Percentiles rank a stretch among this genome's conserved stretches.
phyloP scores from a whole-genome alignment of 2,113 vertebrate genomes.

The Uria lomvia region DNA sequence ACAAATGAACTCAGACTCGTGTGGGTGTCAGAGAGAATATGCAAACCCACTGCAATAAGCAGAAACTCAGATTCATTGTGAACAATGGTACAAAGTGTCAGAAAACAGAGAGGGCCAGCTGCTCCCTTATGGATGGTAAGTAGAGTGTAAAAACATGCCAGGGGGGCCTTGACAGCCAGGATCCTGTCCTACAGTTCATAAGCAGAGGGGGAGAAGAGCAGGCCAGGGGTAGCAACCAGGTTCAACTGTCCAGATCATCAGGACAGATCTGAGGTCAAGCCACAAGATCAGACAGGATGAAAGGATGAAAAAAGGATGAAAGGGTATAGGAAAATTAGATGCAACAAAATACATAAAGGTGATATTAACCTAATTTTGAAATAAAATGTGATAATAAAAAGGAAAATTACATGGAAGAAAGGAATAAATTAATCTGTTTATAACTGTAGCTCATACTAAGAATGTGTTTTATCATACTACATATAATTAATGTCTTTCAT shows the following conservation, averaged over 20 bases:
- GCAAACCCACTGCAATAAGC: background rate
- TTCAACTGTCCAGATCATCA: background rate
- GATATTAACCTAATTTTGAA: background rate
- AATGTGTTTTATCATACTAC: background rate
- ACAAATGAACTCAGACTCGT: background rate
- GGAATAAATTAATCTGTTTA: background rate
- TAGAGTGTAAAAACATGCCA: background rate
- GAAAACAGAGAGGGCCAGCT: background rate
- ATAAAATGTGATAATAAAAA: background rate
- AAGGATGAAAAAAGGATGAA: background rate
- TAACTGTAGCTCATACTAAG: background rate
- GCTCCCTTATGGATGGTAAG: background rate
- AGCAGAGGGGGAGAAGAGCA: background rate
- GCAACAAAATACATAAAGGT: background rate
- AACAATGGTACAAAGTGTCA: background rate
- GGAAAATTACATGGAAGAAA: background rate
- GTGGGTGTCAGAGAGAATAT: background rate
- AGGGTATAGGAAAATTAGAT: background rate
- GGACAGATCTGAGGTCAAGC: background rate
- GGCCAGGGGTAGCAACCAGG: background rate
- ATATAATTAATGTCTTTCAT: background rate
- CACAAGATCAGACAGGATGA: background rate
- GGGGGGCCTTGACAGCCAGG: background rate
- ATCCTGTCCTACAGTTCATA: background rate
- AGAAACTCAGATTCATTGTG: background rate